Percentiles rank a stretch among this genome's conserved stretches.
phyloP scores from a whole-genome alignment of 1,140 invertebrate species.

The Ladona fulva region DNA sequence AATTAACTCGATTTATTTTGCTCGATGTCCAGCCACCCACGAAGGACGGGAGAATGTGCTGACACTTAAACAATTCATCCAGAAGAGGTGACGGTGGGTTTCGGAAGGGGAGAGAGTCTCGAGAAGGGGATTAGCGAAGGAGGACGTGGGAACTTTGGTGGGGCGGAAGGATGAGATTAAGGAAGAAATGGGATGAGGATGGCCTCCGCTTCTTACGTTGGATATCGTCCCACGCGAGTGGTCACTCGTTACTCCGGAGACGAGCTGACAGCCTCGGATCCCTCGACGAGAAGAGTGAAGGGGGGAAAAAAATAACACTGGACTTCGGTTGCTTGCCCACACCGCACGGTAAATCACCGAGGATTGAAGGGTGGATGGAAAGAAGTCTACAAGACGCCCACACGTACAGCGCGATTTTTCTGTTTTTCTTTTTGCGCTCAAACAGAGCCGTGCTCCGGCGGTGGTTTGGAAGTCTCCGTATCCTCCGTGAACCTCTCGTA shows the following conservation, averaged over 20 bases:
- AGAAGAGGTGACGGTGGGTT: not conserved
- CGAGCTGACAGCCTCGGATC: not conserved
- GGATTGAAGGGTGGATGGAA: too few relatives aligned
- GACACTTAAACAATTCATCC: not conserved
- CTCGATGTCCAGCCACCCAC: not conserved
- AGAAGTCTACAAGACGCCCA: too few relatives aligned
- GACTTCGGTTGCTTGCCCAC: not conserved
- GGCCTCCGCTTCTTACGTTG: too few relatives aligned
- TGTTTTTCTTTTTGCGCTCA: too few relatives aligned
- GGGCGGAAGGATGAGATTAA: not conserved
- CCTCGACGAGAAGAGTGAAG: not conserved
- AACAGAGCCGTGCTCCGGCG: too few relatives aligned
- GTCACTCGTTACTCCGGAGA: not conserved
- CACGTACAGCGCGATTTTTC: too few relatives aligned
- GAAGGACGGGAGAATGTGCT: not conserved
- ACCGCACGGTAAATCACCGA: not conserved
- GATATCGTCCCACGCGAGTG: not conserved
- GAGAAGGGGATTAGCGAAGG: not conserved
- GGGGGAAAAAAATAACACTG: not conserved
- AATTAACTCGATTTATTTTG: not conserved
- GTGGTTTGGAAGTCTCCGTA: too few relatives aligned
- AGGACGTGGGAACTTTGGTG: not conserved
- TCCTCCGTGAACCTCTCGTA: too few relatives aligned
- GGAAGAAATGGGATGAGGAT: too few relatives aligned
- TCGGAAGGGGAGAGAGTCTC: not conserved